Base-by-base conservation (phyloP, 2,888 invertebrate genomes). In the Scaptomyza caliginosa region DNA sequence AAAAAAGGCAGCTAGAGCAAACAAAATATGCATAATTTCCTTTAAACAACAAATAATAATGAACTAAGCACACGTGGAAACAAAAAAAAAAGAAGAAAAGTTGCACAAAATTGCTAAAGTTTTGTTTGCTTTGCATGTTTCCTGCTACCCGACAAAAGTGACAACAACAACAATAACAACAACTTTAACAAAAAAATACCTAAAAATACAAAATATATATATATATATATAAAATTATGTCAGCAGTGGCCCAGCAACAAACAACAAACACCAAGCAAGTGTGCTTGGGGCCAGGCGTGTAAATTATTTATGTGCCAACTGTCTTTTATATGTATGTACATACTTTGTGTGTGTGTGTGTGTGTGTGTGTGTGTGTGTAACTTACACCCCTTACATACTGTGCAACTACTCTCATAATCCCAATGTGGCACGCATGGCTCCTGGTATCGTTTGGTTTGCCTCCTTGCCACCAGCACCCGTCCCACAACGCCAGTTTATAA, bases 301-400 rank as follows among this genome's bases (percentile, higher is more conserved):
- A 76, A 80, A 80, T 86, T 83, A 83, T 80, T 86, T 86, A 80
- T 80, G 79, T 72, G 79, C 67, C 80, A 80, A 83, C 79, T 82
- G 80, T 78, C 84, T 80, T 79, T 55, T 30, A 45, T 55, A n/a
- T 39, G 19, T 39, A 4, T 40, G 11, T 26, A 16, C 10, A 11
- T 43, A 11, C n/a, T n/a, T n/a, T 26, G 23, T 23, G 3, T 19
- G 13, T 13, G 40, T 23, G 8, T 8, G 2, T 40, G n/a, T 23
- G 4, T 4, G 2, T 21, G 19, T 21, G n/a, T 21, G 0, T 24
- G 10, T 40, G 4, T 42, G 2, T 16, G 43, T 43, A 26, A 17
- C 11, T 6, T 5, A 30, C 30, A 30, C 30, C n/a, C 32, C 36
- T 21, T 4, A 34, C 43, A 8, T 30, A 39, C 36, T 19, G 13